These are phyloP conservation scores for Lasiurus cinereus DNA, from an alignment of 2,113 vertebrate genomes.

Conservation along the genomic window DNA sequence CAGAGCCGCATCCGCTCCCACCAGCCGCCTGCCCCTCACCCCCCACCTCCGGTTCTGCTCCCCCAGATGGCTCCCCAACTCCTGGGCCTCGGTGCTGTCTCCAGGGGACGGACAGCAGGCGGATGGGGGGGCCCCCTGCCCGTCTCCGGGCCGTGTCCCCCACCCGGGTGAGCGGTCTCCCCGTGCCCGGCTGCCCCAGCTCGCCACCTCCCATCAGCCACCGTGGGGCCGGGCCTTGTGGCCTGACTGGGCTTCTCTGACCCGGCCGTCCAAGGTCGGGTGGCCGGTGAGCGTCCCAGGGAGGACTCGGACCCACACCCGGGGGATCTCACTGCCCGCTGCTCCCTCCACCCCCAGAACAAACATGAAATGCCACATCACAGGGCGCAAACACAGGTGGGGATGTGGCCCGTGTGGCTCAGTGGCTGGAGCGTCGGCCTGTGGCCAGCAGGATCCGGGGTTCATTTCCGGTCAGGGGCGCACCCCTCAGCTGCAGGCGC, in stretches of 20 bases:
- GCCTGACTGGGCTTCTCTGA: accelerated
- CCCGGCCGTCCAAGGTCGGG: accelerated
- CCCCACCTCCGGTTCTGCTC: neutral
- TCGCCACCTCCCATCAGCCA: accelerated
- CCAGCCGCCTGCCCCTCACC: too few relatives aligned
- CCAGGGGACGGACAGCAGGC: neutral
- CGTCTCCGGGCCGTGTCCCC: neutral
- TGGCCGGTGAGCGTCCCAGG: accelerated
- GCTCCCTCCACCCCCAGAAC: neutral
- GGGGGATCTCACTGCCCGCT: neutral
- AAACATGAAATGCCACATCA: accelerated
- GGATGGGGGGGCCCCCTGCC: accelerated
- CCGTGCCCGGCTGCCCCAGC: accelerated
- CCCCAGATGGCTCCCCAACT: neutral
- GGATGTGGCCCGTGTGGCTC: too few relatives aligned
- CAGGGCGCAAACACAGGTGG: accelerated
- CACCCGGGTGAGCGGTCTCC: accelerated
- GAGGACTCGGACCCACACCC: neutral
- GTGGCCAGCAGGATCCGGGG: too few relatives aligned
- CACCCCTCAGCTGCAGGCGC: too few relatives aligned
- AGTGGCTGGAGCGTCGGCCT: too few relatives aligned
- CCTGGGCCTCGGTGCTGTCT: neutral
- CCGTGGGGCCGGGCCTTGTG: accelerated
- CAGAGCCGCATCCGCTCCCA: accelerated
- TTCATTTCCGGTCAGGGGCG: too few relatives aligned